Conservation (phyloP, 2,797 vertebrate species). For the Labeo calbasu region DNA sequence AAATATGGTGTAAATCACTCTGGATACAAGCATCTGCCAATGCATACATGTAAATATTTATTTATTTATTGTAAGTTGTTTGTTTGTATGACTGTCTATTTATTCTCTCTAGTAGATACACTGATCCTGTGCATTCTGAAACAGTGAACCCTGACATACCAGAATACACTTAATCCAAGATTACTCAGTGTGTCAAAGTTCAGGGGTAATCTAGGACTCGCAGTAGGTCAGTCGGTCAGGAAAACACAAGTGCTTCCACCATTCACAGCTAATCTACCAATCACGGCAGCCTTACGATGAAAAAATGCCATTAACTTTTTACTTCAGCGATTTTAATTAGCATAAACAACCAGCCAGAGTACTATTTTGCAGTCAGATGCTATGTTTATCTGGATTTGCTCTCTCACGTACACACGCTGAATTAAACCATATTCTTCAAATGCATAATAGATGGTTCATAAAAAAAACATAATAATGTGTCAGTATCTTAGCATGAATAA, state of each 20-base stretch:
- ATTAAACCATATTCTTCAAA: not conserved
- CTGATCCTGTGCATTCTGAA: not conserved
- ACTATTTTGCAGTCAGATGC: not conserved
- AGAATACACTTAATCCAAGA: slow-evolving; percentile 28
- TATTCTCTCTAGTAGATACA: not conserved
- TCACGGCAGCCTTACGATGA: not conserved
- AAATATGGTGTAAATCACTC: not conserved
- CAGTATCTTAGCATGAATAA: not conserved
- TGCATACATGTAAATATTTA: not conserved
- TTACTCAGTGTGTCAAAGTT: slow-evolving; percentile 26
- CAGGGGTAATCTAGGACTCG: not conserved
- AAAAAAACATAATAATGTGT: not conserved
- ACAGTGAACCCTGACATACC: not conserved
- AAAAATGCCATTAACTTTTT: not conserved
- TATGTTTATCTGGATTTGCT: not conserved
- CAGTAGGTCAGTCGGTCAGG: slow-evolving; percentile 30
- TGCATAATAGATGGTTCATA: not conserved
- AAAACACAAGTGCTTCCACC: not conserved
- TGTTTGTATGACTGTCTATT: not conserved
- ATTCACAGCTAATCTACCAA: slow-evolving; percentile 2
- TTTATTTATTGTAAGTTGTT: not conserved
- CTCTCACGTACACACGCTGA: not conserved
- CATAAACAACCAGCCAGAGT: not conserved
- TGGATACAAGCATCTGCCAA: not conserved
- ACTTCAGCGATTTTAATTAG: not conserved